Evolutionary conservation across 2,113 vertebrate species (phyloP).

Genomic region (Chiloscyllium plagiosum): DNA sequence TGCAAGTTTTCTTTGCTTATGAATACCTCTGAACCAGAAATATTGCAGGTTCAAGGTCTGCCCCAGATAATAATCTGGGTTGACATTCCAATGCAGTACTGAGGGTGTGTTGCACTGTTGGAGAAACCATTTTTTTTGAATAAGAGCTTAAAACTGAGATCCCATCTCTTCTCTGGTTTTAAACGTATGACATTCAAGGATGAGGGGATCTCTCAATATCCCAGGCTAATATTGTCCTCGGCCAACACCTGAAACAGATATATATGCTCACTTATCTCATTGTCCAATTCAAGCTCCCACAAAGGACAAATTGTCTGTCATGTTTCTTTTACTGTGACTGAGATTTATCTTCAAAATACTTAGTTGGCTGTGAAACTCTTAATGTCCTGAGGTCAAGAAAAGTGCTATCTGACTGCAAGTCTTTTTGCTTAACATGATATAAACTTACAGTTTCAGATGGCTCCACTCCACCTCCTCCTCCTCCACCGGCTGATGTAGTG

Average conservation of each 20-base stretch:
- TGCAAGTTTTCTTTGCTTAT: neutral
- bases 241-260: neutral
- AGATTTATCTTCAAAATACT: neutral
- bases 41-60: neutral
- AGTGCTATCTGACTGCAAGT: neutral
- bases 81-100: neutral
- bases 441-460: conserved; percentile 70
- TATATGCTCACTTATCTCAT: neutral
- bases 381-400: neutral
- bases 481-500: conserved; percentile 70
- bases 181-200: neutral
- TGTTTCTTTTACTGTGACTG: neutral
- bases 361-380: neutral
- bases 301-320: neutral
- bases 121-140: neutral
- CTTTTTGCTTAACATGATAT: conserved; percentile 17
- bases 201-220: neutral
- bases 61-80: neutral
- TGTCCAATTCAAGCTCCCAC: neutral
- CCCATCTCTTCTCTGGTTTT: neutral
- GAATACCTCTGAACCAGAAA: neutral
- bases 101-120: neutral
- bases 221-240: neutral
- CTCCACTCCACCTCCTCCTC: conserved; percentile 74
- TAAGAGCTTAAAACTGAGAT: neutral